Evolutionary conservation across 2,888 invertebrate genomes (phyloP).

Genomic region (Ashinkailepas kermadecensis): DNA sequence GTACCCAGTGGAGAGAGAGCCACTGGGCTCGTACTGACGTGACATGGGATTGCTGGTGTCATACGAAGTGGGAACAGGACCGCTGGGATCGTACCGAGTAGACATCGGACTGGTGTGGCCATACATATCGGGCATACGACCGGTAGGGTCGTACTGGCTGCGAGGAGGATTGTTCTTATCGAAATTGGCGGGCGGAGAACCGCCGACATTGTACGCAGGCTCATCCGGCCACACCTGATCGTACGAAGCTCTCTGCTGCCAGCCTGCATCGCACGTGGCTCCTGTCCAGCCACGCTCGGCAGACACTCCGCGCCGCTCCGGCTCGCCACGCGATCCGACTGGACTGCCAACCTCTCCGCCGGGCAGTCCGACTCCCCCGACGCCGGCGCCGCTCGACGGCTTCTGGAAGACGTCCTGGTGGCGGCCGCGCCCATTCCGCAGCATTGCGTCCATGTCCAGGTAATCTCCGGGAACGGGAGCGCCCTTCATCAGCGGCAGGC

Average conservation of each 20-base stretch:
- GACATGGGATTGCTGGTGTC: background rate
- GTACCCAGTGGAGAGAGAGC: background rate
- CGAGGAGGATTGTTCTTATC: no score
- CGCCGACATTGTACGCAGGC: no score
- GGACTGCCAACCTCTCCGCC: no score
- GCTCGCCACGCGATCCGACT: slow-evolving; percentile 40
- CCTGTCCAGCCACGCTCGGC: no score
- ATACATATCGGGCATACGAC: slow-evolving; percentile 40
- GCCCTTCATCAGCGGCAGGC: background rate
- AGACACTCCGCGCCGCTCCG: slow-evolving; percentile 36
- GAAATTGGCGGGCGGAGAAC: no score
- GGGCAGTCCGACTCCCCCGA: background rate
- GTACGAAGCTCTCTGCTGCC: no score
- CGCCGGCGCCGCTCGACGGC: background rate
- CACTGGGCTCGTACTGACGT: background rate
- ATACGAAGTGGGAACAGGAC: slow-evolving; percentile 30
- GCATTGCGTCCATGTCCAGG: background rate
- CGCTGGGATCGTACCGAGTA: slow-evolving; percentile 63
- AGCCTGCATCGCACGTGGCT: no score
- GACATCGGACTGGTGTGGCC: slow-evolving; percentile 76
- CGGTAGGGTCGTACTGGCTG: no score
- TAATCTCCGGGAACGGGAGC: background rate
- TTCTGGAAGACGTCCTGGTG: background rate
- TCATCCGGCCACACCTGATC: no score
- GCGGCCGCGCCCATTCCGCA: background rate